Evolutionary conservation across 2,113 vertebrate genomes (phyloP).

Genomic region (Plectropomus leopardus): DNA sequence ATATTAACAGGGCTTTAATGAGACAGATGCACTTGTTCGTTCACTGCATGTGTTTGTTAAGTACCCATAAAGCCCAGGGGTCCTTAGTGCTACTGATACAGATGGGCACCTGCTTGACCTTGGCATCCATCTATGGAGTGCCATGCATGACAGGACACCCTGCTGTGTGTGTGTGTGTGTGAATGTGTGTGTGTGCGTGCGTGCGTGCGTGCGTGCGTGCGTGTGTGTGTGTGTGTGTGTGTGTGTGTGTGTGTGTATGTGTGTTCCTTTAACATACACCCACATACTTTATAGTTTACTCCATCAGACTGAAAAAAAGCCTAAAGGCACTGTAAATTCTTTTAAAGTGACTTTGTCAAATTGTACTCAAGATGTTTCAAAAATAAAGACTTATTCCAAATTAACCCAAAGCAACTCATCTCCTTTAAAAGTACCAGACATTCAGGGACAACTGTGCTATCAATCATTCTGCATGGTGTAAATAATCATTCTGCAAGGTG

Average conservation of each 20-base stretch:
- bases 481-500: neutral
- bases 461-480: neutral
- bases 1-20: slow-evolving; percentile 82
- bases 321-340: neutral
- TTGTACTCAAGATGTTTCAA: neutral
- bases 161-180: neutral
- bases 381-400: neutral
- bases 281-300: neutral
- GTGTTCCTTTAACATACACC: neutral
- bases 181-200: neutral
- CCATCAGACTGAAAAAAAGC: neutral
- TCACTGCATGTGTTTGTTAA: slow-evolving; percentile 77
- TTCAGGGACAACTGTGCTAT: neutral
- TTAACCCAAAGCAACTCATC: neutral
- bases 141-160: slow-evolving; percentile 30
- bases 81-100: slow-evolving; percentile 67
- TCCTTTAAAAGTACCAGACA: neutral
- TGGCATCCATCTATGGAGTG: slow-evolving; percentile 54
- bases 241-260: neutral
- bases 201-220: neutral
- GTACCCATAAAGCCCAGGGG: slow-evolving; percentile 71
- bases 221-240: neutral
- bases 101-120: slow-evolving; percentile 77
- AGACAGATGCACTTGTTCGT: slow-evolving; percentile 78
- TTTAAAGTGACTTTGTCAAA: neutral